Percentiles rank a stretch among this genome's conserved stretches.
phyloP scores from a whole-genome alignment of 2,113 vertebrate genomes.

The Eptatretus burgeri region DNA sequence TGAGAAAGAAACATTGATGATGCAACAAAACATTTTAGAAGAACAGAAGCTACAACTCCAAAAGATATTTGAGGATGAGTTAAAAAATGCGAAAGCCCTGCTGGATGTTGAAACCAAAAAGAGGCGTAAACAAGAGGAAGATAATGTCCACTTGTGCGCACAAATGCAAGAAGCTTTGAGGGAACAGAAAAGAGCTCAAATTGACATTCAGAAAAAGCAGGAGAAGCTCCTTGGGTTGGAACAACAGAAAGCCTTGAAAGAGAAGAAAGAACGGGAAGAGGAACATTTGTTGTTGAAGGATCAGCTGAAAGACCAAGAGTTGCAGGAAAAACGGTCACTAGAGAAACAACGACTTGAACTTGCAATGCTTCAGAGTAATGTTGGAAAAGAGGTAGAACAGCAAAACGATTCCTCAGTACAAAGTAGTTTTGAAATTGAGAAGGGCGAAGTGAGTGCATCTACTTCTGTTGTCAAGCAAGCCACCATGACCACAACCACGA shows the following conservation, averaged over 20 bases:
- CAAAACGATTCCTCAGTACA: neutral
- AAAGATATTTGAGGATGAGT: slow-evolving; percentile 1
- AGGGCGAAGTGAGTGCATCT: neutral
- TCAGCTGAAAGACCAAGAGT: neutral
- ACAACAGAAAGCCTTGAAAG: neutral
- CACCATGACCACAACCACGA: neutral
- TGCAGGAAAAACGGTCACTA: neutral
- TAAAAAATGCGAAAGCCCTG: neutral
- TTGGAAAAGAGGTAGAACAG: neutral
- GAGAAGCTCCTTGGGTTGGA: neutral
- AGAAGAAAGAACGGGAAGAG: neutral
- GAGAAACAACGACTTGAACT: neutral
- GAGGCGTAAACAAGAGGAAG: slow-evolving; percentile 5
- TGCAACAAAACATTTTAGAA: slow-evolving; percentile 5
- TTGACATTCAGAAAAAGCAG: slow-evolving; percentile 3
- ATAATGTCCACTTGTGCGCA: neutral
- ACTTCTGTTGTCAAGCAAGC: neutral
- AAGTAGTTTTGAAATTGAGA: neutral
- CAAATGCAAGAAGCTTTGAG: slow-evolving; percentile 1
- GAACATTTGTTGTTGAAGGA: slow-evolving; percentile 1
- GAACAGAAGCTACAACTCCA: slow-evolving; percentile 1
- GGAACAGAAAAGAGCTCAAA: neutral
- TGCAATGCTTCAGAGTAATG: neutral
- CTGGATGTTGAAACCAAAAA: neutral
- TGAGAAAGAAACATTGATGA: neutral